A percentile compares a stretch with the other conserved stretches of the same genome.
Evolutionary conservation across 1,140 invertebrate species (phyloP).

Genomic region (Macrostomum lignano): DNA sequence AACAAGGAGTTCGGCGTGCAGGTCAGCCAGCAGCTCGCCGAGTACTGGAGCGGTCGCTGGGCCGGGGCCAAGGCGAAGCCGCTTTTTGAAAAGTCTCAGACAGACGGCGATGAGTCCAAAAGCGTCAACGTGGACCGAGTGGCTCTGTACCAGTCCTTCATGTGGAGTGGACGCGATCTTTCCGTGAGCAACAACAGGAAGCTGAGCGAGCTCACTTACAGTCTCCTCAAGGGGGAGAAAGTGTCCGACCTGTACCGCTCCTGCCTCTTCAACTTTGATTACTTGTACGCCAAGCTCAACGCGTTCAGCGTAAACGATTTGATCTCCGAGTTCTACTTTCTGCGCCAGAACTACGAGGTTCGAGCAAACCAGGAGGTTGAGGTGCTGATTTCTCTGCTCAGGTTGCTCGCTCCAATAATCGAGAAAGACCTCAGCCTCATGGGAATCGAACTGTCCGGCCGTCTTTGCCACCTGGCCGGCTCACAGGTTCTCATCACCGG

Average conservation of each 20-base stretch:
- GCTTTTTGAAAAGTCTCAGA: no score
- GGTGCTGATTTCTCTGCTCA: background rate
- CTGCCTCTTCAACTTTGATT: constrained; percentile 1
- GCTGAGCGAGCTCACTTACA: background rate
- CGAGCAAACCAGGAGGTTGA: background rate
- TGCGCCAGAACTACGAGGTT: background rate
- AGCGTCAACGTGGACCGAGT: no score
- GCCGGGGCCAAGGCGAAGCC: no score
- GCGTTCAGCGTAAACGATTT: background rate
- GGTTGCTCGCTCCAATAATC: background rate
- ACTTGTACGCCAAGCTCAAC: background rate
- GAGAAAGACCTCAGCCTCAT: background rate
- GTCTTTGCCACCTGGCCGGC: background rate
- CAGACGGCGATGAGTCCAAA: no score
- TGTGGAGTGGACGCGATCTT: no score
- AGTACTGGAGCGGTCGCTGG: no score
- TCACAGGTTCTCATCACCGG: background rate
- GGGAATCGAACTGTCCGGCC: background rate
- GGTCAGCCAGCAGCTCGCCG: no score
- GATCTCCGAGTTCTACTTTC: background rate
- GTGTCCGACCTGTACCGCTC: background rate
- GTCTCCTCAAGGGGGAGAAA: background rate
- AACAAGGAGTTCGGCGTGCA: no score
- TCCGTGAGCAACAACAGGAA: constrained; percentile 1
- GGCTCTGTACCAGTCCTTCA: no score